Conservation (phyloP, 2,797 vertebrate genomes). For the Gymnocypris eckloni region DNA sequence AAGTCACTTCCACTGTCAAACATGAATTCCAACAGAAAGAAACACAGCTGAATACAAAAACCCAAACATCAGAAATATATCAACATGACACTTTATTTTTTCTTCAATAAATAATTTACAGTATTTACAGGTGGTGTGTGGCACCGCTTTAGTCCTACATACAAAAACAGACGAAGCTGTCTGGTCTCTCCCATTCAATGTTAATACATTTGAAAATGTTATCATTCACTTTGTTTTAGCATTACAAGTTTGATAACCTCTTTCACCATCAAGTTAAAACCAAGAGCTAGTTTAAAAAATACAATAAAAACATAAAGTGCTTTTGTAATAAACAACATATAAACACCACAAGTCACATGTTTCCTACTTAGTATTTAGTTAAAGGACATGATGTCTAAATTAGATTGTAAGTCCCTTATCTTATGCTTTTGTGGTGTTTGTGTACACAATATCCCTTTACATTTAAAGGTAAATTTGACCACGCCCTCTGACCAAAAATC, state of each 20-base stretch:
- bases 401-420: conserved; percentile 20
- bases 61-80: conserved; percentile 53
- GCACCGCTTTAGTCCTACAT: conserved; percentile 80
- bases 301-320: conserved; percentile 83
- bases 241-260: conserved; percentile 67
- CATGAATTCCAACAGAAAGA: not conserved
- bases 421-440: conserved; percentile 66
- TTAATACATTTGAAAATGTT: conserved; percentile 56
- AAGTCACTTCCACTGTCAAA: not conserved
- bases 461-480: conserved; percentile 74
- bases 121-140: conserved; percentile 87
- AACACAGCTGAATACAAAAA: conserved; percentile 43
- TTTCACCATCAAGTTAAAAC: conserved; percentile 69
- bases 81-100: conserved; percentile 77
- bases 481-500: conserved; percentile 71
- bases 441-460: conserved; percentile 69
- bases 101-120: conserved; percentile 99
- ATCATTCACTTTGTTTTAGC: conserved; percentile 55
- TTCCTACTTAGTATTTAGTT: conserved; percentile 52
- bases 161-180: conserved; percentile 78
- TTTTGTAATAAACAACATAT: conserved; percentile 76
- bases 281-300: conserved; percentile 70
- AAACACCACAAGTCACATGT: conserved; percentile 66
- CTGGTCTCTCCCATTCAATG: conserved; percentile 69
- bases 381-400: conserved; percentile 39